Base-by-base conservation (phyloP, 2,797 vertebrate species). In the Phataginus tricuspis region DNA sequence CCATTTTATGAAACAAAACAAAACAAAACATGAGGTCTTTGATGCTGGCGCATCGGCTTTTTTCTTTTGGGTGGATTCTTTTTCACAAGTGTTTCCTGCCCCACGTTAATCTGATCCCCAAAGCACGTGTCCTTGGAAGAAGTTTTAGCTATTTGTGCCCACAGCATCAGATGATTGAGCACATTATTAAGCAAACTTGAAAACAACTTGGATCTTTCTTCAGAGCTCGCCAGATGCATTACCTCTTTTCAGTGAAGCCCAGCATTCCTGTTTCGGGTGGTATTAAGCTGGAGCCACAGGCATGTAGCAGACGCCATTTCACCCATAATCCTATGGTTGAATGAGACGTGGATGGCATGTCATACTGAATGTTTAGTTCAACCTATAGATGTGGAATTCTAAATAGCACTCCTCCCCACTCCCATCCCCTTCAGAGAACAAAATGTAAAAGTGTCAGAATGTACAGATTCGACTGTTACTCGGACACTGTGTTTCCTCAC, bases 61-160 rank as follows among this genome's bases (percentile, higher is more conserved):
- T 80, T 91, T 82, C 69, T 82, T 79, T 84, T 92, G 94, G 86
- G 95, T 86, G 80, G 86, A 84, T 86, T 93, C 45, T 25, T 87
- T 87, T 87, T 71, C 59, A 53, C 80, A 92, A 86, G 69, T 51
- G 72, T 95, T 96, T 94, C 90, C 79, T 88, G 90, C 27, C 89
- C 51, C 90, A 69, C 59, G 90, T 82, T 86, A 93, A 94, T 78
- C 89, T 92, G 95, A 93, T 95, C 85, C 82, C 68, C 31, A 86
- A 90, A 94, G 94, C 74, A 80, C 29, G 53, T 94, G 91, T 93
- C 92, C 85, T 11, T 97, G 95, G 93, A 93, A 94, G 90, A 75
- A 39, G 25, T 45, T 82, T 66, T 75, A 5, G 63, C 63, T 95
- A 31, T 93, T 93, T 91, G 84, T 92, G 92, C 82, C 90, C 91